Conservation (phyloP, 1,140 invertebrate genomes). For the Triops longicaudatus region DNA sequence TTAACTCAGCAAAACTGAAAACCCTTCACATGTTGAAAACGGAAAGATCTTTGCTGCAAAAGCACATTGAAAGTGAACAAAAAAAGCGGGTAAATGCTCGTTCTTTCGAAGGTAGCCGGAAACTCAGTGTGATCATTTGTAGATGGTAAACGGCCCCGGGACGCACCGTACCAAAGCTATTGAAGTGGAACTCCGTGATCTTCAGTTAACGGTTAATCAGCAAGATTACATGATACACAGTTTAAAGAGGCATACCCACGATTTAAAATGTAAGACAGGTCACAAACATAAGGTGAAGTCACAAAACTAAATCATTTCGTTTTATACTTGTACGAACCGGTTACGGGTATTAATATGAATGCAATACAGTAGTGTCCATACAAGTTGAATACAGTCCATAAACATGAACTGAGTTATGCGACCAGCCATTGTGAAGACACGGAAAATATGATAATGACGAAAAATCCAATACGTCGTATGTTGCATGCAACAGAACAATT, state of each 20-base stretch:
- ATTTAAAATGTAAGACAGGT: neutral
- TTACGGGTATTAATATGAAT: too few relatives aligned
- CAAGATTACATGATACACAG: neutral
- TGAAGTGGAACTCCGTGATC: neutral
- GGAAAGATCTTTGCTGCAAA: neutral
- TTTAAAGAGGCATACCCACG: neutral
- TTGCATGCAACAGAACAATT: neutral
- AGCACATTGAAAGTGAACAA: neutral
- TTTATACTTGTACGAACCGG: too few relatives aligned
- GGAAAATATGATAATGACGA: neutral
- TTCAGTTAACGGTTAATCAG: neutral
- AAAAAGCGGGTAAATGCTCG: neutral
- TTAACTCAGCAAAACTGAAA: conserved; percentile 12
- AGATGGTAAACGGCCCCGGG: neutral
- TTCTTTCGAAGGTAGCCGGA: too few relatives aligned
- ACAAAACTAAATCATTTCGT: neutral
- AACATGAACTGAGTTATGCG: too few relatives aligned
- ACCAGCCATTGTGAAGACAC: neutral
- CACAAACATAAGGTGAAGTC: neutral
- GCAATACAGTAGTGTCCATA: too few relatives aligned
- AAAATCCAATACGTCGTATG: neutral
- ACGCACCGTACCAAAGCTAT: neutral
- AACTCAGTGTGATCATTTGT: too few relatives aligned
- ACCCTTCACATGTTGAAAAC: neutral
- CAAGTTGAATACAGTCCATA: too few relatives aligned